Evolutionary conservation across 1,140 invertebrate genomes (phyloP).

Genomic region (Lithobius niger): DNA sequence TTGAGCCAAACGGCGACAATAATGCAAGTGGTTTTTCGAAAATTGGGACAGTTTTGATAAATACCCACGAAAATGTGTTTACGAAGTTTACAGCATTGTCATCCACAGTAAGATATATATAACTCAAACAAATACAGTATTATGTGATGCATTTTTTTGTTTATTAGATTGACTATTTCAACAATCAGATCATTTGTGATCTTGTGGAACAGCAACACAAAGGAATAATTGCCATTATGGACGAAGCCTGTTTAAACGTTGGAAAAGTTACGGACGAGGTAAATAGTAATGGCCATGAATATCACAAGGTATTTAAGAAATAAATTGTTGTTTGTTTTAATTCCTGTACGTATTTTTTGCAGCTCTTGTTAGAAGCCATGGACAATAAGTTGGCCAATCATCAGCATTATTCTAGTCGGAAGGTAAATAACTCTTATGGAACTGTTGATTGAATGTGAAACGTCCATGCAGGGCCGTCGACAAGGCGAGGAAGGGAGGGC

Average conservation of each 20-base stretch:
- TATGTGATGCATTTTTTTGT: constrained; percentile 12
- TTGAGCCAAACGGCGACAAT: too few relatives aligned
- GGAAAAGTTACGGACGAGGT: constrained; percentile 80
- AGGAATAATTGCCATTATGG: constrained; percentile 83
- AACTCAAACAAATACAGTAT: too few relatives aligned
- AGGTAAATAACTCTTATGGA: constrained; percentile 37
- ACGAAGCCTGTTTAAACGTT: constrained; percentile 87
- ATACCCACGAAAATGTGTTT: too few relatives aligned
- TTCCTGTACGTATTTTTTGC: constrained; percentile 15
- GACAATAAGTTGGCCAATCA: constrained; percentile 74
- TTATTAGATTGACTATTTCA: constrained; percentile 63
- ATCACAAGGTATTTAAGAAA: background rate
- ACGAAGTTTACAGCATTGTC: too few relatives aligned
- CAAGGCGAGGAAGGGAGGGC: too few relatives aligned
- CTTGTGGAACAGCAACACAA: constrained; percentile 78
- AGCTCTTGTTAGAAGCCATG: constrained; percentile 83
- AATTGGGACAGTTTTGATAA: too few relatives aligned
- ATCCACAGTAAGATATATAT: too few relatives aligned
- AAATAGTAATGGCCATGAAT: constrained; percentile 2
- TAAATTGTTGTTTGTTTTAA: constrained; percentile 3
- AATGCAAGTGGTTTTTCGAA: too few relatives aligned
- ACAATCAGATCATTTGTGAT: constrained; percentile 69
- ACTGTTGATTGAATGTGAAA: too few relatives aligned
- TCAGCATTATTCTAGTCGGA: constrained; percentile 77
- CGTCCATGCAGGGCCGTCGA: too few relatives aligned